Conservation (phyloP, 2,888 invertebrate genomes). For the Ophion ventricosus region DNA sequence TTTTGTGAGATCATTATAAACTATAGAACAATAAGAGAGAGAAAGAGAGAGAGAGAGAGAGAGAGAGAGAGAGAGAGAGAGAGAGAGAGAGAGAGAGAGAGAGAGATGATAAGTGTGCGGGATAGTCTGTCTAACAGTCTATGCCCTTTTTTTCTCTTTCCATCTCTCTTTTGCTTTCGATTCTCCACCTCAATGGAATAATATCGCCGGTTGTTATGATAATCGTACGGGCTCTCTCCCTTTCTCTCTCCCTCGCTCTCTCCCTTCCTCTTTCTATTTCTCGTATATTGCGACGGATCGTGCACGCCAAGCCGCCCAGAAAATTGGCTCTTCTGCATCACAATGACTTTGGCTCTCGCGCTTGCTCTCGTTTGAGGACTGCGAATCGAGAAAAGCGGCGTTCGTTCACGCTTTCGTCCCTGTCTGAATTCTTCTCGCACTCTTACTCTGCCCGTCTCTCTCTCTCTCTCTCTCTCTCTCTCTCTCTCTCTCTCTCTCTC, state of each 20-base stretch:
- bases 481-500: slow-evolving; percentile 40
- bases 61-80: slow-evolving; percentile 58
- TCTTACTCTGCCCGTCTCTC: slow-evolving; percentile 35
- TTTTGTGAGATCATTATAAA: too few relatives aligned
- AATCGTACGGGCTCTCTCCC: slow-evolving; percentile 78
- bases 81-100: slow-evolving; percentile 63
- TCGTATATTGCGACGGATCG: slow-evolving; percentile 77
- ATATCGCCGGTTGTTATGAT: slow-evolving; percentile 83
- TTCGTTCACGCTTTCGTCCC: slow-evolving; percentile 62
- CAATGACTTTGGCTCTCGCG: slow-evolving; percentile 80
- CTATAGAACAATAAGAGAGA: too few relatives aligned
- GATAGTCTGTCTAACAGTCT: slow-evolving; percentile 47
- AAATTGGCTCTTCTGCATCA: slow-evolving; percentile 84
- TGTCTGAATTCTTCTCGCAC: slow-evolving; percentile 34
- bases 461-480: slow-evolving; percentile 43
- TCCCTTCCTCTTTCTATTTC: slow-evolving; percentile 25
- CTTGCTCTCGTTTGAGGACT: slow-evolving; percentile 64
- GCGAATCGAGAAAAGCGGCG: slow-evolving; percentile 61
- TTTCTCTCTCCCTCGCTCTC: slow-evolving; percentile 23
- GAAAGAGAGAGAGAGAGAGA: slow-evolving; percentile 57
- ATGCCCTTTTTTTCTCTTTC: slow-evolving; percentile 48
- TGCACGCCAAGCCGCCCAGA: slow-evolving; percentile 83
- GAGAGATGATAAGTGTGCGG: slow-evolving; percentile 37
- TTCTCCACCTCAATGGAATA: slow-evolving; percentile 77
- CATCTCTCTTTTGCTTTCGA: slow-evolving; percentile 65